Percentiles rank a stretch among this genome's conserved stretches.
Evolutionary conservation across 2,888 invertebrate species (phyloP).

Genomic region (Timema podura): DNA sequence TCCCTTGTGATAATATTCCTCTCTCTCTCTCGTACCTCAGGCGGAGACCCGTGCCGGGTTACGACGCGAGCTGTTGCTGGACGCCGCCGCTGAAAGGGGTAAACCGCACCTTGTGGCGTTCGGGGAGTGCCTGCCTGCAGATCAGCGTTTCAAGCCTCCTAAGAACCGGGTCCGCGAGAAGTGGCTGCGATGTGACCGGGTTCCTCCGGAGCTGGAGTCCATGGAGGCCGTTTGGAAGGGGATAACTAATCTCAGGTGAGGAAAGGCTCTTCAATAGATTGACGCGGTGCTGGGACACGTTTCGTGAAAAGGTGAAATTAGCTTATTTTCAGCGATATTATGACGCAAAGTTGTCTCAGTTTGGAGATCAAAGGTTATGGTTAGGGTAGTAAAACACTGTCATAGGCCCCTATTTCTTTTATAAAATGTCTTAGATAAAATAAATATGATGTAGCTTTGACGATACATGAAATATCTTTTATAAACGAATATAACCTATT

Average conservation of each 20-base stretch:
- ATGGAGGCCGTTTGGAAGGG: constrained; percentile 62
- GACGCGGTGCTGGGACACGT: too few species aligned
- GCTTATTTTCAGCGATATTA: too few species aligned
- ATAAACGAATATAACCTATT: too few species aligned
- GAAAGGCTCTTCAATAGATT: not conserved
- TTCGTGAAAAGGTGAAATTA: too few species aligned
- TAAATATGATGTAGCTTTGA: too few species aligned
- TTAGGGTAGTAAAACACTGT: too few species aligned
- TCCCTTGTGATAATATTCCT: too few species aligned
- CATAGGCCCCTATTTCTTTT: too few species aligned
- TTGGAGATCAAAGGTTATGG: too few species aligned
- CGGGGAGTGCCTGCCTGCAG: constrained; percentile 48
- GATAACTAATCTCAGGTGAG: constrained; percentile 56
- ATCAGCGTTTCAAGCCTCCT: constrained; percentile 51
- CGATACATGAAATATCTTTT: too few species aligned
- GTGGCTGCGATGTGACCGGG: constrained; percentile 54
- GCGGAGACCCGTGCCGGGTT: constrained; percentile 47
- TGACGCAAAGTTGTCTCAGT: too few species aligned
- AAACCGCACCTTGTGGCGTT: constrained; percentile 52
- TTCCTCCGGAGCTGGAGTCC: constrained; percentile 54
- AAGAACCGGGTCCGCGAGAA: constrained; percentile 50
- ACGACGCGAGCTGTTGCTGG: constrained; percentile 49
- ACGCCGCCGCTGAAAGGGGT: constrained; percentile 50
- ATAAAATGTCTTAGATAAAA: too few species aligned
- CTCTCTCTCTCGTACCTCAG: not conserved